Conservation (phyloP, 2,888 invertebrate species). For the Lasioglossum malachurum region DNA sequence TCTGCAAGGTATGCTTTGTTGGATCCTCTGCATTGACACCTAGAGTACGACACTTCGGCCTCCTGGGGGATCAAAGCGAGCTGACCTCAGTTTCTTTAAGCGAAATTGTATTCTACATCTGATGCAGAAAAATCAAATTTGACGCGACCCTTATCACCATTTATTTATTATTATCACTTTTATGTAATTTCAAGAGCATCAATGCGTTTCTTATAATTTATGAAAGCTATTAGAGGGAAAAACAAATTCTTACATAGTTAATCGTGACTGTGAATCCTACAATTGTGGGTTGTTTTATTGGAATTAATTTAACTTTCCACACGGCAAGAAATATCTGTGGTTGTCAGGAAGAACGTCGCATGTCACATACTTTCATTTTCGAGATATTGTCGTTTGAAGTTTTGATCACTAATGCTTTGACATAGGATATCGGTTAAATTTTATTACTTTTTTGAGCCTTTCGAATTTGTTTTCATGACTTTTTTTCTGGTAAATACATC, state of each 20-base stretch:
- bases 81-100: background rate
- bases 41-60: background rate
- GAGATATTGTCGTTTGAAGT: no score
- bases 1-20: constrained; percentile 1
- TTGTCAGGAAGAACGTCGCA: no score
- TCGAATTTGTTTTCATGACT: no score
- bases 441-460: no score
- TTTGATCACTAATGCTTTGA: no score
- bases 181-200: background rate
- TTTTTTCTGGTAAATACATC: no score
- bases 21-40: background rate
- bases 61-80: background rate
- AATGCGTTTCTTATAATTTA: background rate
- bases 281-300: background rate
- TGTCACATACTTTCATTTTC: no score
- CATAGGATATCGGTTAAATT: no score
- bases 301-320: background rate
- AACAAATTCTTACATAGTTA: background rate
- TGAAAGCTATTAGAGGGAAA: background rate
- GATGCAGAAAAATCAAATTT: background rate
- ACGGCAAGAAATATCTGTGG: background rate
- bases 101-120: background rate
- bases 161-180: background rate
- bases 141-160: background rate
- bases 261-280: background rate